Evolutionary conservation across 2,797 vertebrate genomes (phyloP).

Genomic region (Sternotherus odoratus): DNA sequence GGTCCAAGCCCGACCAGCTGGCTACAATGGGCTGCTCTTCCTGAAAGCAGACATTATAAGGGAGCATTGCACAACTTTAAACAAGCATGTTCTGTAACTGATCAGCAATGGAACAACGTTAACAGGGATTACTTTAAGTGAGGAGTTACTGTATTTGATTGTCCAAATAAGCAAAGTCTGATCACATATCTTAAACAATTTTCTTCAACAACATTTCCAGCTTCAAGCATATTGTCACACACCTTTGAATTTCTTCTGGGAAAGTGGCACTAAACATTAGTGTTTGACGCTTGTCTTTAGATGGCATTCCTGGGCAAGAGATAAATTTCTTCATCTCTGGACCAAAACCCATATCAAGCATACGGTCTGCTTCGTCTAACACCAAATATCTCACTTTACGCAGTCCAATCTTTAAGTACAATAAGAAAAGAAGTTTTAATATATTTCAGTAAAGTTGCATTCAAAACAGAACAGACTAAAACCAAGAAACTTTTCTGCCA

Average conservation of each 20-base stretch:
- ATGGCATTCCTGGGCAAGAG: conserved; percentile 87
- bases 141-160: background rate
- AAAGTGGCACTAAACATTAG: conserved; percentile 98
- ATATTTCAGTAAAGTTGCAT: background rate
- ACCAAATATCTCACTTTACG: conserved; percentile 90
- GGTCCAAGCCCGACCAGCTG: too few species aligned
- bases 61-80: too few species aligned
- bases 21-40: too few species aligned
- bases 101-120: too few species aligned
- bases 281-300: conserved; percentile 91
- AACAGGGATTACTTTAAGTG: too few species aligned
- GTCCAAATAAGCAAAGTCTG: background rate
- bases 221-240: conserved; percentile 16
- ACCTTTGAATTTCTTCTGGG: conserved; percentile 93
- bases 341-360: conserved; percentile 98
- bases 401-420: conserved; percentile 84
- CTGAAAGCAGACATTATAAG: too few species aligned
- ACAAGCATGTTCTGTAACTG: too few species aligned
- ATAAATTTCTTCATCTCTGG: conserved; percentile 91
- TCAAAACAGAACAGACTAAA: background rate
- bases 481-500: background rate
- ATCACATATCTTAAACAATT: background rate
- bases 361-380: conserved; percentile 95
- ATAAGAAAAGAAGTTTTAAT: background rate
- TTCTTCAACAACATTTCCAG: background rate